Evolutionary conservation across 2,888 invertebrate genomes (phyloP).

Genomic region (Halictus ligatus): DNA sequence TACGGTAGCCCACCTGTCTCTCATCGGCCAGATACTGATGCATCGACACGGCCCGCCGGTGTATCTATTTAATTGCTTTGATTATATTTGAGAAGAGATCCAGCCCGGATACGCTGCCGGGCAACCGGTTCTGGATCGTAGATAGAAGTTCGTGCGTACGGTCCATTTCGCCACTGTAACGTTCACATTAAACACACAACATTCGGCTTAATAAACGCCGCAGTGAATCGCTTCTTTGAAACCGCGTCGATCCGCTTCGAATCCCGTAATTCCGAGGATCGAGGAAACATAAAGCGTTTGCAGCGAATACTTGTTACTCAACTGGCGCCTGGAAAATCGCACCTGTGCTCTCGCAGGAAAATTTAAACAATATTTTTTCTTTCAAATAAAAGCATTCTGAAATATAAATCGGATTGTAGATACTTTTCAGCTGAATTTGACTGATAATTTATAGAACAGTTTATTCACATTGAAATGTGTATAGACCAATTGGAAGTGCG

Average conservation of each 20-base stretch:
- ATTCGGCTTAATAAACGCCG: constrained; percentile 24
- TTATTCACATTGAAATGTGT: too few species aligned
- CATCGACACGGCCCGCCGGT: constrained; percentile 61
- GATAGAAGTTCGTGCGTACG: constrained; percentile 23
- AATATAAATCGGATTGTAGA: too few species aligned
- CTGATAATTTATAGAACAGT: too few species aligned
- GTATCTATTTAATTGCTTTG: constrained; percentile 64
- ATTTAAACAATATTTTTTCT: neutral
- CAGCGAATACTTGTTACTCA: neutral
- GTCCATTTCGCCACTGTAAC: constrained; percentile 36
- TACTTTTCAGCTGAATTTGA: too few species aligned
- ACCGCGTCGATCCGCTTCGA: neutral
- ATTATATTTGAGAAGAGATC: constrained; percentile 67
- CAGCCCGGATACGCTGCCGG: constrained; percentile 37
- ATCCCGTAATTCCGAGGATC: neutral
- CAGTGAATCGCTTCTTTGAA: neutral
- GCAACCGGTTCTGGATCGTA: constrained; percentile 34
- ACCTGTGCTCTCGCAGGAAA: neutral
- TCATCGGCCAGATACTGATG: constrained; percentile 55
- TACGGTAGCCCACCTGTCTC: constrained; percentile 57
- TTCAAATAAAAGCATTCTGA: too few species aligned
- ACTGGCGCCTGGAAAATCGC: neutral
- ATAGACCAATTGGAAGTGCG: too few species aligned
- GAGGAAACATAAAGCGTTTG: neutral
- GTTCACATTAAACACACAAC: constrained; percentile 16